Base-by-base conservation (phyloP, 2,113 vertebrate genomes). In the Pseudolaguvia tuberculata region DNA sequence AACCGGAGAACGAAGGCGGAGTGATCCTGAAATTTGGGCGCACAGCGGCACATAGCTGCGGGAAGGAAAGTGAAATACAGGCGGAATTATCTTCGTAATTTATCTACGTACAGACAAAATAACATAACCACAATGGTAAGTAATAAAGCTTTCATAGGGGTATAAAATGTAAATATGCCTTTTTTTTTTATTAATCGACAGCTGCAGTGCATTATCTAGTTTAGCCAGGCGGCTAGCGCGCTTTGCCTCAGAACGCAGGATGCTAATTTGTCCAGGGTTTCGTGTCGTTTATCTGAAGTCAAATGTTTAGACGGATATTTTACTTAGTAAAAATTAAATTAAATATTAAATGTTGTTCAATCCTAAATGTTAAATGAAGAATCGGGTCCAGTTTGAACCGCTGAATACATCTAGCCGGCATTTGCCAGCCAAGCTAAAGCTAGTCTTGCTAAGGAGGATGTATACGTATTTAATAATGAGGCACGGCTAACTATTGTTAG, bases 1-100 rank as follows among this genome's bases (percentile, higher is more conserved):
- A 72, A 78, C 80, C 80, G 21, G 59, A 82, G 56, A 39, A 62
- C 79, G 42, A 55, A 65, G 35, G 85, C 83, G 83, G 51, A 82
- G 73, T 78, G 67, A 83, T 86, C 59, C 52, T 27, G 50, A 56
- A 70, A 59, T 68, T 79, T 45, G 74, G 78, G 68, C 70, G 69
- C 81, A 80, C 51, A 75, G 72, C 75, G 59, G 73, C 74, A 42
- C 39, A 42, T 70, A 78, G 59, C 63, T 74, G 72, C 63, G 63
- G 76, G 27, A 70, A 77, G 56, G 59, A 70, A 74, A 69, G 39
- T 61, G 56, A 59, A 59, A 63, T 42, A 21, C 11, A 31, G 73
- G 18, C 13, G 20, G 21, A 0, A 27, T 66, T 58, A 48, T 55
- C 11, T 20, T 21, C 27, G 5, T 70, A 58, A 39, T 75, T 61